Evolutionary conservation across 2,888 invertebrate species (phyloP).

Genomic region (Drymonia ruficornis): DNA sequence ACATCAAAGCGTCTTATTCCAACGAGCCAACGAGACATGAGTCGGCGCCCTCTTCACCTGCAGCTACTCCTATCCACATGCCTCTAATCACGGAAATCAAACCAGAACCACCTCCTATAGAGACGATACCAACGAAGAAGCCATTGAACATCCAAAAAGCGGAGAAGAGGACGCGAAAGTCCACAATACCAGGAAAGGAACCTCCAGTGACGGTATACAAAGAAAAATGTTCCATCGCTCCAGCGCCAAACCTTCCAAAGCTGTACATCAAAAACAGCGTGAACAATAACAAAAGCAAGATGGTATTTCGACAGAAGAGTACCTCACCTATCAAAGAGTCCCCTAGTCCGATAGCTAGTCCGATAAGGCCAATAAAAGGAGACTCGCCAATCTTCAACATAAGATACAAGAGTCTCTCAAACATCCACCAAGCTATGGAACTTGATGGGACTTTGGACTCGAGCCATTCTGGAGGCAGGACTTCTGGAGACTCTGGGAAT

Average conservation of each 20-base stretch:
- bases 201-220: slow-evolving; percentile 81
- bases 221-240: slow-evolving; percentile 85
- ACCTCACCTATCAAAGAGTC: slow-evolving; percentile 89
- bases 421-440: slow-evolving; percentile 90
- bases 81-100: slow-evolving; percentile 85
- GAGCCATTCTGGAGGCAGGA: slow-evolving; percentile 94
- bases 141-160: slow-evolving; percentile 83
- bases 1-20: slow-evolving; percentile 87
- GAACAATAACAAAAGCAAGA: slow-evolving; percentile 86
- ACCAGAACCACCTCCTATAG: slow-evolving; percentile 96
- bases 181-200: slow-evolving; percentile 85
- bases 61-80: slow-evolving; percentile 82
- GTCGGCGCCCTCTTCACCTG: slow-evolving; percentile 84
- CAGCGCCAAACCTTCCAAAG: slow-evolving; percentile 86
- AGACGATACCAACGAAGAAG: slow-evolving; percentile 95
- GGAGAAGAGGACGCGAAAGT: slow-evolving; percentile 90
- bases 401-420: slow-evolving; percentile 88
- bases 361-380: slow-evolving; percentile 84
- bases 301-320: slow-evolving; percentile 88
- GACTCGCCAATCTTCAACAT: slow-evolving; percentile 92
- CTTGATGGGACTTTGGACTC: slow-evolving; percentile 94
- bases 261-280: slow-evolving; percentile 91
- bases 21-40: slow-evolving; percentile 78
- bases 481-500: slow-evolving; percentile 92
- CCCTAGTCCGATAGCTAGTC: slow-evolving; percentile 86